A percentile compares a stretch with the other conserved stretches of the same genome.
Conservation (phyloP, 2,888 invertebrate species). For the Deilephila elpenor region DNA sequence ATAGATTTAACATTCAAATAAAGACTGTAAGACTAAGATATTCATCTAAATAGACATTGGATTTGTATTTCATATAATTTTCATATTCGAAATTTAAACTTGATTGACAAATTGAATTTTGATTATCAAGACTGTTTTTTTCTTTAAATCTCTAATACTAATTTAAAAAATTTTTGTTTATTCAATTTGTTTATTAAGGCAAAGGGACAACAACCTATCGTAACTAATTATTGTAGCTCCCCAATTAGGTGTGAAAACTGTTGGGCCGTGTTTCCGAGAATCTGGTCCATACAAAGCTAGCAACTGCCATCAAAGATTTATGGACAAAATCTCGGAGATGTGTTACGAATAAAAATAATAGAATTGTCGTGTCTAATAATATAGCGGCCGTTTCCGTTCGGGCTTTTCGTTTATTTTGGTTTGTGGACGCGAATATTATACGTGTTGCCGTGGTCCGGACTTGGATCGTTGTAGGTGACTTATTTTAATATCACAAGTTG, state of each 20-base stretch:
- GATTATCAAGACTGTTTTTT: too few relatives aligned
- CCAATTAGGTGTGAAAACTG: conserved; percentile 69
- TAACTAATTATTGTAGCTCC: conserved; percentile 57
- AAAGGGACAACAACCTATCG: conserved; percentile 48
- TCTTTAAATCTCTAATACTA: too few relatives aligned
- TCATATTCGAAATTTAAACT: neutral
- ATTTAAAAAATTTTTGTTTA: neutral
- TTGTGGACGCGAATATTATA: conserved; percentile 80
- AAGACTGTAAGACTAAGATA: neutral
- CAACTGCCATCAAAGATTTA: conserved; percentile 74
- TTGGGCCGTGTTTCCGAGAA: conserved; percentile 64
- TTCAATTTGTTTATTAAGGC: neutral
- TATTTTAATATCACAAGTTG: neutral
- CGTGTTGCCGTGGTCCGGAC: conserved; percentile 46
- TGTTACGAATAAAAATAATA: conserved; percentile 85
- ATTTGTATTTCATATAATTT: neutral
- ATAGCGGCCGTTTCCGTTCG: conserved; percentile 82
- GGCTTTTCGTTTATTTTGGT: conserved; percentile 80
- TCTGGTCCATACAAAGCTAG: conserved; percentile 63
- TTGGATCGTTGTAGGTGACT: neutral
- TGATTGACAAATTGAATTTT: neutral
- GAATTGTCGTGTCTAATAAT: conserved; percentile 84
- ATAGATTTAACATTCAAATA: neutral
- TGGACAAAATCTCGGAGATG: conserved; percentile 79
- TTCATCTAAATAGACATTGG: neutral